Evolutionary conservation across 2,888 invertebrate genomes (phyloP).

Genomic region (Helleia helle): DNA sequence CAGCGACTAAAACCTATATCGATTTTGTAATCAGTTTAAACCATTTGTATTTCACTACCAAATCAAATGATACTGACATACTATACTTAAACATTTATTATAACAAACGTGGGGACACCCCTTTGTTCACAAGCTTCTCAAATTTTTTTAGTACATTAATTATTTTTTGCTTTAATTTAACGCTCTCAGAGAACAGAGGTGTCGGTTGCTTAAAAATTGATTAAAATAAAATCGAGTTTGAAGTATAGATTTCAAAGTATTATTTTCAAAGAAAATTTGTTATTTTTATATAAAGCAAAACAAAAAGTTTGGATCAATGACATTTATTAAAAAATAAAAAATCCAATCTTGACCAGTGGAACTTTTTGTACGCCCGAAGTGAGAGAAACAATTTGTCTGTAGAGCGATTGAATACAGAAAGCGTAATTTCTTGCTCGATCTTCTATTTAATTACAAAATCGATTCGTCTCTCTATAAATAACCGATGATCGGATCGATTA

Average conservation of each 20-base stretch:
- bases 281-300: constrained; percentile 25
- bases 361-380: constrained; percentile 27
- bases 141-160: constrained; percentile 57
- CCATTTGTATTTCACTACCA: background rate
- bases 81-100: background rate
- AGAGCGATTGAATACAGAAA: constrained; percentile 26
- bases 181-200: constrained; percentile 49
- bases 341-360: constrained; percentile 17
- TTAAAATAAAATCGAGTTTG: constrained; percentile 22
- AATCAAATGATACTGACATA: constrained; percentile 3
- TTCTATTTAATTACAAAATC: constrained; percentile 42
- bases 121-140: constrained; percentile 61
- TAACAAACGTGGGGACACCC: constrained; percentile 20
- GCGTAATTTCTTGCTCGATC: constrained; percentile 35
- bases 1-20: constrained; percentile 21
- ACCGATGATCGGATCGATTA: constrained; percentile 27
- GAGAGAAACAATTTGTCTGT: constrained; percentile 30
- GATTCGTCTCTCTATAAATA: constrained; percentile 36
- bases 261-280: constrained; percentile 34
- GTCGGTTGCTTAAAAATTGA: constrained; percentile 53
- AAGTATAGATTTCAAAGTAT: constrained; percentile 17
- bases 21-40: background rate
- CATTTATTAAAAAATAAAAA: constrained; percentile 28
- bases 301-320: constrained; percentile 25
- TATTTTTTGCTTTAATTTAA: constrained; percentile 37